Conservation (phyloP, 2,888 invertebrate genomes). For the Crepidodera aurea region DNA sequence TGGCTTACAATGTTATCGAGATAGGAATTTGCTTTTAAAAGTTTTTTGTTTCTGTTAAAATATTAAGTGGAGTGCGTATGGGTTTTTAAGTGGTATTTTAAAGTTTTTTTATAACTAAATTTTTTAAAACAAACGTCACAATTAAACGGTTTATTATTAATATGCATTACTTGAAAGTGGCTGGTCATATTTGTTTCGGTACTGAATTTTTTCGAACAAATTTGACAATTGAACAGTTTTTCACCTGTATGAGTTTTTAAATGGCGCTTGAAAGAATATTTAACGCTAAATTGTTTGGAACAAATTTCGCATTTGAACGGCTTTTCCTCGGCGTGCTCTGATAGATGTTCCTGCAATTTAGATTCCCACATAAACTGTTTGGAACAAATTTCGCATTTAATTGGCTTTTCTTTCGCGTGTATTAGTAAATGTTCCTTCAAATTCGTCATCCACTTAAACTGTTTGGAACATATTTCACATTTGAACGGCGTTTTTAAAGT, state of each 20-base stretch:
- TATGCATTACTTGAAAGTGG: no score
- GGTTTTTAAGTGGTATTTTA: background rate
- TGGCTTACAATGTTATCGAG: no score
- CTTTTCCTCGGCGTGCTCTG: background rate
- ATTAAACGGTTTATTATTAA: background rate
- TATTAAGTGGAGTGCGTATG: no score
- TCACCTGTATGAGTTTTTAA: no score
- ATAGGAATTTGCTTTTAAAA: no score
- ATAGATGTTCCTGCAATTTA: background rate
- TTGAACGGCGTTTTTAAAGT: constrained; percentile 1
- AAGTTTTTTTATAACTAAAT: background rate
- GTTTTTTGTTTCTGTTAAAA: no score
- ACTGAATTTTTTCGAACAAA: no score
- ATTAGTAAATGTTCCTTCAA: constrained; percentile 4
- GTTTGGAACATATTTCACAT: constrained; percentile 8
- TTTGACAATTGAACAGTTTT: no score
- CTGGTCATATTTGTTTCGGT: no score
- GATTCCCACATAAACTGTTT: background rate
- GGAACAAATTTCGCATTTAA: constrained; percentile 1
- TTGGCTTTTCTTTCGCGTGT: background rate
- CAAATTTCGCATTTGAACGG: no score
- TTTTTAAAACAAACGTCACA: background rate
- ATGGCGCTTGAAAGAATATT: no score
- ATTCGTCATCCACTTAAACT: background rate
- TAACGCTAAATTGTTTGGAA: no score